Base-by-base conservation (phyloP, 2,797 vertebrate species). In the Sebastes nivosus region DNA sequence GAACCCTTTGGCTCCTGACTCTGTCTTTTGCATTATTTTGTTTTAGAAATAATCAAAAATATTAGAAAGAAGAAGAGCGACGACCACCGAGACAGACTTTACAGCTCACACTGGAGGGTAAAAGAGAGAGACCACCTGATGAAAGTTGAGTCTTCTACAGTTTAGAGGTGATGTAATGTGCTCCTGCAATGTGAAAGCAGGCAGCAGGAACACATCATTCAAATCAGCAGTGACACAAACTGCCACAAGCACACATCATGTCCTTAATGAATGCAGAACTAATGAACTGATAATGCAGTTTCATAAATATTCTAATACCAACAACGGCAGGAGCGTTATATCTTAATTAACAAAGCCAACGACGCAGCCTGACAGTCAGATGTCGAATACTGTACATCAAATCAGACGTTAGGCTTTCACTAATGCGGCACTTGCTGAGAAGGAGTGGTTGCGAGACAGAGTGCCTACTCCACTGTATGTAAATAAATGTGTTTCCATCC, bases 191-290 rank as follows among this genome's bases (percentile, higher is more conserved):
- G 59, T 60, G 16, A 60, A 60, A 54, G 18, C 59, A 22, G 16
- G 52, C 58, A 32, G 22, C 67, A 25, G 25, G 46, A 65, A 73
- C 20, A 14, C 7, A 59, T 81, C 60, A 67, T 57, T 67, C 67
- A 72, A 58, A 67, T 75, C 36, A 32, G n/a, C 57, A 50, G 36
- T 54, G 34, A 54, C 42, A 72, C 61, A 73, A 59, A 72, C 64
- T 50, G 65, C 65, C 58, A 8, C 20, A 14, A 57, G 54, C 82
- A 61, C 32, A 46, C 57, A 27, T 59, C 57, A 27, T 59, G 20
- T 42, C 42, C 32, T 70, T 77, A 67, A 74, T 81, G 65, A 66
- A 70, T 71, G 24, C 61, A 52, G 52, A 70, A 77, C 65, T 79
- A 74, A 77, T 74, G n/a, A 72, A 66, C 34, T 20, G 72, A 79